phyloP scores from a whole-genome alignment of 1,140 invertebrate genomes.

The Centruroides sculpturatus region DNA sequence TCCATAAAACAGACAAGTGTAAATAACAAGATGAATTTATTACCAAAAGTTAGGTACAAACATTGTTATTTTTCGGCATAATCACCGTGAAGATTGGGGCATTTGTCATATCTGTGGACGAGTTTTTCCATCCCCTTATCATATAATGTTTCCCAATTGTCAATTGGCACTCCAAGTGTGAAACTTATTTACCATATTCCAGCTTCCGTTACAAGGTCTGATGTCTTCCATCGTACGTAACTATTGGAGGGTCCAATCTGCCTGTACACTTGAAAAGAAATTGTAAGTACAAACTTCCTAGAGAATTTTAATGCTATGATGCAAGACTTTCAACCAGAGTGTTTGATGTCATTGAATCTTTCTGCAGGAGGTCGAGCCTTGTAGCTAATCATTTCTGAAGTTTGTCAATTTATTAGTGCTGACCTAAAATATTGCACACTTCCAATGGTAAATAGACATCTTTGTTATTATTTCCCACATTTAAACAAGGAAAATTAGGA shows the following conservation, averaged over 20 bases:
- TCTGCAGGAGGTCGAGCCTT: conserved; percentile 21
- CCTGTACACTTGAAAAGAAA: conserved; percentile 15
- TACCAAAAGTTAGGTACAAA: too few relatives aligned
- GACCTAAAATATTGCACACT: conserved; percentile 24
- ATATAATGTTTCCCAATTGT: too few relatives aligned
- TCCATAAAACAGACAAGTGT: too few relatives aligned
- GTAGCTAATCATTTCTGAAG: conserved; percentile 18
- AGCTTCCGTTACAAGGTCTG: conserved; percentile 33
- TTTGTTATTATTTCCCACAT: conserved; percentile 18
- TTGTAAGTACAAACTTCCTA: conserved; percentile 19
- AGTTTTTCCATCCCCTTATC: too few relatives aligned
- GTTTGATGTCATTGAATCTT: conserved; percentile 16
- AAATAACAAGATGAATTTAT: too few relatives aligned
- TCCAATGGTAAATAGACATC: conserved; percentile 25
- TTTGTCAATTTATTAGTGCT: conserved; percentile 16
- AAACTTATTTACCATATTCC: conserved; percentile 45
- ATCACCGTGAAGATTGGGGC: too few relatives aligned
- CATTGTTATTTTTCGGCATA: too few relatives aligned
- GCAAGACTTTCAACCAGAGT: background rate
- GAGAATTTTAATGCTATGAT: conserved; percentile 11
- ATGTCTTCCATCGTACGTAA: conserved; percentile 2
- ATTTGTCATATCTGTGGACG: too few relatives aligned
- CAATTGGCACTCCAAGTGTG: conserved; percentile 31
- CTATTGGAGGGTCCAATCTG: conserved; percentile 13
- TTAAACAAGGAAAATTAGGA: conserved; percentile 25